Conservation (phyloP, 2,888 invertebrate genomes). For the Drosophila phalerata region DNA sequence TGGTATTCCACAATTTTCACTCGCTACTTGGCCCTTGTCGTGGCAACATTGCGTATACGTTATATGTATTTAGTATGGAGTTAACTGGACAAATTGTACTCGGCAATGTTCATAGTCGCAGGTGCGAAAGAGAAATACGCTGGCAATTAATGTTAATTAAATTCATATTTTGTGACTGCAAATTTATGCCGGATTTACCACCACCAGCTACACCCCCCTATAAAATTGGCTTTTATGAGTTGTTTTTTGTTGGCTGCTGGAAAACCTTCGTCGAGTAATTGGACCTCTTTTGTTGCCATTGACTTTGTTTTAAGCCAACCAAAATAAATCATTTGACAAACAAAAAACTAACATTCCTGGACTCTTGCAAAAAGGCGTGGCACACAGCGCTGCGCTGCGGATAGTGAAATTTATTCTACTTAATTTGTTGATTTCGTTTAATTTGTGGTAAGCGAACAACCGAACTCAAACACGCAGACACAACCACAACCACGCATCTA, state of each 20-base stretch:
- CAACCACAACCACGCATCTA: conserved; percentile 22
- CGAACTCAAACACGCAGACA: conserved; percentile 19
- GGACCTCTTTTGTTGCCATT: conserved; percentile 19
- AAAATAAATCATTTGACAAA: conserved; percentile 37
- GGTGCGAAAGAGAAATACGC: conserved; percentile 70
- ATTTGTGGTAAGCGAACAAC: conserved; percentile 37
- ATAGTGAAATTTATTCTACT: conserved; percentile 40
- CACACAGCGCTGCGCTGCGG: background rate
- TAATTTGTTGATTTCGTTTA: conserved; percentile 49
- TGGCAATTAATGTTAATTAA: conserved; percentile 82
- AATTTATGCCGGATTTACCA: conserved; percentile 28
- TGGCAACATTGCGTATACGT: conserved; percentile 64
- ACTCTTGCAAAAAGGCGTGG: conserved; percentile 5
- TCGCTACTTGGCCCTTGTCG: conserved; percentile 7
- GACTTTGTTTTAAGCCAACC: conserved; percentile 19
- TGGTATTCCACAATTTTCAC: conserved; percentile 26
- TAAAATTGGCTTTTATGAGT: background rate
- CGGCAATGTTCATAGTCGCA: conserved; percentile 53
- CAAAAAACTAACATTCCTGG: conserved; percentile 8
- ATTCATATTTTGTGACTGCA: conserved; percentile 73
- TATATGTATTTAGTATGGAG: conserved; percentile 56
- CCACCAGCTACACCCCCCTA: background rate
- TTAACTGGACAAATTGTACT: conserved; percentile 72
- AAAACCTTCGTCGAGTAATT: conserved; percentile 15
- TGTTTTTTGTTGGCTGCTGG: conserved; percentile 1